Base-by-base conservation (phyloP, 2,888 invertebrate genomes). In the Fabriciana adippe region DNA sequence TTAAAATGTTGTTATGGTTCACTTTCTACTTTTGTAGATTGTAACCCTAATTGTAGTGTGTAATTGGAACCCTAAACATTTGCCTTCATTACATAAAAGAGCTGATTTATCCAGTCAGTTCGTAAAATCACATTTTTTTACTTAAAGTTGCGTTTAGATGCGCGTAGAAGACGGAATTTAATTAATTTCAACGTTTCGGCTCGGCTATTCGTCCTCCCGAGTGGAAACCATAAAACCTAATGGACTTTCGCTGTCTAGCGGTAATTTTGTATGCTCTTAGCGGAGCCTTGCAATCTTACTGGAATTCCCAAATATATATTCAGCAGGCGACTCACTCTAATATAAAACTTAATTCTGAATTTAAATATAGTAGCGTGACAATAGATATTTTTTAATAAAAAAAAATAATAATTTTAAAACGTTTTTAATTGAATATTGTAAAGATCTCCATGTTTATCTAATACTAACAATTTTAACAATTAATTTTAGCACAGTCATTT, bases 211-310 rank as follows among this genome's bases (percentile, higher is more conserved):
- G 85, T 87, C 86, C 88, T 84, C 81, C 79, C 77, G 84, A 85
- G 86, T 82, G 80, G 78, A 83, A 84, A 83, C 87, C 87, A 87
- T 90, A 90, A 90, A 90, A 90, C 89, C 86, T 91, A 91, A 91
- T 91, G 91, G 91, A 90, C 85, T 91, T 90, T 90, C 86, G 79
- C 84, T 90, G 90, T 91, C 88, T 87, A 82, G 85, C 83, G 86
- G 87, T 88, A 86, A 89, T 89, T 86, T 85, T 83, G 84, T 81
- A 84, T 82, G 83, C 83, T 82, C 81, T 82, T 77, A 73, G 73
- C 75, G 79, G 79, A 78, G 78, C 80, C 83, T 78, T 83, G 84
- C 84, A 80, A 82, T 89, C 84, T 85, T 82, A 78, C 80, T 81
- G 74, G 76, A 78, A 81, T 81, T 82, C 79, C 78, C 78, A 79